Evolutionary conservation across 2,797 vertebrate species (phyloP).

Genomic region (Alosa sapidissima): DNA sequence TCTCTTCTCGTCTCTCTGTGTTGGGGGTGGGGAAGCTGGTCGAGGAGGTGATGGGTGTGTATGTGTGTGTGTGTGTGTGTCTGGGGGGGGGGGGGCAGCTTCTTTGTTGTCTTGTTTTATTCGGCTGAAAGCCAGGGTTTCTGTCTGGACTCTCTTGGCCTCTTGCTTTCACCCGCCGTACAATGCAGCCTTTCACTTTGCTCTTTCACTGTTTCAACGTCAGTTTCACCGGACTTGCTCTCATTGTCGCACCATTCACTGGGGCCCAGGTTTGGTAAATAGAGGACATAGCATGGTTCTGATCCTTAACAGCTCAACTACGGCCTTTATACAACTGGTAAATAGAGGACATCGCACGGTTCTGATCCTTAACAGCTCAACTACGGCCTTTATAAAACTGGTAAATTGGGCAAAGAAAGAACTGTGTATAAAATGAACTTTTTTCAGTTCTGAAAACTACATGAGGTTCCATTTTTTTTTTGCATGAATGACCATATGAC

Average conservation of each 20-base stretch:
- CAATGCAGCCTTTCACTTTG: slow-evolving; percentile 15
- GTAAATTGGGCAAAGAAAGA: background rate
- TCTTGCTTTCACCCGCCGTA: background rate
- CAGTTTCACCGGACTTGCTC: slow-evolving; percentile 9
- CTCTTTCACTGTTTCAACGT: slow-evolving; percentile 21
- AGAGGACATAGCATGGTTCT: slow-evolving; percentile 9
- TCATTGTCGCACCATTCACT: slow-evolving; percentile 5
- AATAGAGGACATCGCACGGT: slow-evolving; percentile 14
- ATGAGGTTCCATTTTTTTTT: background rate
- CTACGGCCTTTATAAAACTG: background rate
- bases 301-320: background rate
- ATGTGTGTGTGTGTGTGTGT: background rate
- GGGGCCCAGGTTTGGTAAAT: slow-evolving; percentile 4
- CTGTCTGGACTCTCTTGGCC: slow-evolving; percentile 18
- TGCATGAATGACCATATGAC: too few relatives aligned
- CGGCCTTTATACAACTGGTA: background rate
- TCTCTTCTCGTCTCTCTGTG: background rate
- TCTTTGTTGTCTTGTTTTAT: slow-evolving; percentile 19
- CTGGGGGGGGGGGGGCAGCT: background rate
- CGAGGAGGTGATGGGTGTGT: background rate
- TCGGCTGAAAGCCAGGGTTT: slow-evolving; percentile 17
- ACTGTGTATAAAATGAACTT: background rate
- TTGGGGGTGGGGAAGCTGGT: background rate
- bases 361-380: background rate
- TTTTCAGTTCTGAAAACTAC: background rate